These are phyloP conservation scores for Dynastes maya DNA, from an alignment of 2,888 invertebrate species.

Conservation along the genomic window DNA sequence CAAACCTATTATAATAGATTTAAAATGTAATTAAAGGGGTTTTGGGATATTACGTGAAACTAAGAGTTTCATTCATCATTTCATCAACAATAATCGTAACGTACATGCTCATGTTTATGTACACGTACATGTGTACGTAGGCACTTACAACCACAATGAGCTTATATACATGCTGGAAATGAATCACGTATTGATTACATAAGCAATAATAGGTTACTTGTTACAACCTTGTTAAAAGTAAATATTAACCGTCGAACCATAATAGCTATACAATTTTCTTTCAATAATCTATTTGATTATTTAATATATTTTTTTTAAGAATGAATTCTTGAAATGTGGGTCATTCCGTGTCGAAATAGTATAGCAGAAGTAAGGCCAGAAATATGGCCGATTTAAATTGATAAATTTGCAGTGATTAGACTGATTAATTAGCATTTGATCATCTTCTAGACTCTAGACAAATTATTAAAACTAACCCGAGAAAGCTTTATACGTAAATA, in stretches of 20 bases:
- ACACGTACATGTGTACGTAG: neutral
- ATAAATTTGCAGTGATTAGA: too few relatives aligned
- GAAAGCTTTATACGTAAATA: too few relatives aligned
- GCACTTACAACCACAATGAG: neutral
- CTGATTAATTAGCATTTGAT: too few relatives aligned
- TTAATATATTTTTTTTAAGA: neutral
- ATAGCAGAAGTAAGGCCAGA: too few relatives aligned
- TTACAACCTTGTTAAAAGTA: slow-evolving; percentile 25
- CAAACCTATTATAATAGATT: too few relatives aligned
- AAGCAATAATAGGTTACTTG: slow-evolving; percentile 8
- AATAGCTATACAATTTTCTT: neutral
- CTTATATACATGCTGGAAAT: neutral
- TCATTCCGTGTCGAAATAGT: neutral
- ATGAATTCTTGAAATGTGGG: neutral
- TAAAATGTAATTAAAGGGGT: too few relatives aligned
- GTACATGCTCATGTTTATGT: neutral
- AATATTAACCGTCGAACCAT: neutral
- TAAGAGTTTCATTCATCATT: neutral
- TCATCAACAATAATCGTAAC: neutral
- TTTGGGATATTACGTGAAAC: neutral
- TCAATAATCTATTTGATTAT: neutral
- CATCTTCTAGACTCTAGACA: too few relatives aligned
- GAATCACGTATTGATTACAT: slow-evolving; percentile 25
- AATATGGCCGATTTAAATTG: too few relatives aligned
- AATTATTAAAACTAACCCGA: too few relatives aligned